Base-by-base conservation (phyloP, 1,140 invertebrate genomes). In the Pseudomyrmex dendroicus region DNA sequence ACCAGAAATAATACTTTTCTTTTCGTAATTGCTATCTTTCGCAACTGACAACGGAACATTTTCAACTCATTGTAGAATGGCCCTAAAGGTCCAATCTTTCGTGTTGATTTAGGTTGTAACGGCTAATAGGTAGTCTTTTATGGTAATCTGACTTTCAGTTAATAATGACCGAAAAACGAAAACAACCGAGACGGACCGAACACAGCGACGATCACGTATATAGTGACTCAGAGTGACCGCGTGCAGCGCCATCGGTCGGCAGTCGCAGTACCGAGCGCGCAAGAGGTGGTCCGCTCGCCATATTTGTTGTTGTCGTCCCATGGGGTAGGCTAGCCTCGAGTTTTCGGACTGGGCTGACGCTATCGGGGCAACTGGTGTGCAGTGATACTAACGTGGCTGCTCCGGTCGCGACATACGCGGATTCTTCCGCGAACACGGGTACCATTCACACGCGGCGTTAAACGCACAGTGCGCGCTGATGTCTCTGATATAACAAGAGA, bases 241-340 rank as follows among this genome's bases (percentile, higher is more conserved):
- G 80, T 66, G 73, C 62, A 52, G 61, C 83, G 86, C 86, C 86
- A 87, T 82, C 86, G 72, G 70, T 77, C 35, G 66, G 12, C 76
- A 88, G 67, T 88, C 83, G 77, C 61, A 85, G 78, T 76, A 83
- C 67, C 48, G 66, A 82, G 63, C 73, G 74, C 54, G 46, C 63
- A 59, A 78, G 50, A 89, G 82, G 85, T 86, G 83, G 84, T 84
- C 68, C 72, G 67, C 84, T 77, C 94, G 95, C 95, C 95, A 95
- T 95, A 95, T 95, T 95, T 95, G 95, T 95, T 95, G 93, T 95
- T 95, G 93, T 95, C 94, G 93, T 93, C 92, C 35, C 91, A 95
- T 95, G 93, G 94, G 93, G 94, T 93, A 95, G 94, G 92, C 91
- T 90, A 91, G 86, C 66, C n/a, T 76, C 44, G 13, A 86, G 85